Conservation (phyloP, 2,888 invertebrate species). For the Cheilosia soror region DNA sequence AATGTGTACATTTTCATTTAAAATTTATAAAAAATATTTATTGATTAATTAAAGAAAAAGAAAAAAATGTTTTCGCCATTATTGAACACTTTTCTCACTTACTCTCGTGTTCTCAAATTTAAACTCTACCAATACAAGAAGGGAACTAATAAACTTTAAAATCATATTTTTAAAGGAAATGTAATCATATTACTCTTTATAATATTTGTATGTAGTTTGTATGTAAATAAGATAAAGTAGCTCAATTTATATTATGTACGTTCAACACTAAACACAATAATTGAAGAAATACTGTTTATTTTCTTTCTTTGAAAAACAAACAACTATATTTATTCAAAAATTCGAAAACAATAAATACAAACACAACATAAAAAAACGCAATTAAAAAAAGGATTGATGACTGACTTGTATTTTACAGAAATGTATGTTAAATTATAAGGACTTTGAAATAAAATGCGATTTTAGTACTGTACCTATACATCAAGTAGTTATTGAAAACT, state of each 20-base stretch:
- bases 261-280: slow-evolving; percentile 40
- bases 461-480: slow-evolving; percentile 50
- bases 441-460: slow-evolving; percentile 58
- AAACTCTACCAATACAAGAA: slow-evolving; percentile 20
- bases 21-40: slow-evolving; percentile 35
- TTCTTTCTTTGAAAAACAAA: slow-evolving; percentile 4
- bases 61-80: slow-evolving; percentile 9
- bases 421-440: slow-evolving; percentile 51
- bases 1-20: slow-evolving; percentile 24
- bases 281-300: slow-evolving; percentile 25
- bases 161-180: slow-evolving; percentile 19
- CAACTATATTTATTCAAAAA: slow-evolving; percentile 17
- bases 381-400: slow-evolving; percentile 45
- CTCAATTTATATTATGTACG: slow-evolving; percentile 60
- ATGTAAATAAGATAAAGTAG: slow-evolving; percentile 62
- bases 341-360: slow-evolving; percentile 29
- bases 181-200: slow-evolving; percentile 18
- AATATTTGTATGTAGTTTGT: slow-evolving; percentile 34
- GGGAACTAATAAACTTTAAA: slow-evolving; percentile 5
- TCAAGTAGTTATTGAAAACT: slow-evolving; percentile 47
- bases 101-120: slow-evolving; percentile 10
- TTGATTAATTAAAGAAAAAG: slow-evolving; percentile 21
- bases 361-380: slow-evolving; percentile 18
- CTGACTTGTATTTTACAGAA: slow-evolving; percentile 67
- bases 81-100: slow-evolving; percentile 13